phyloP scores from a whole-genome alignment of 2,113 vertebrate species.

The Dissostichus mawsoni region DNA sequence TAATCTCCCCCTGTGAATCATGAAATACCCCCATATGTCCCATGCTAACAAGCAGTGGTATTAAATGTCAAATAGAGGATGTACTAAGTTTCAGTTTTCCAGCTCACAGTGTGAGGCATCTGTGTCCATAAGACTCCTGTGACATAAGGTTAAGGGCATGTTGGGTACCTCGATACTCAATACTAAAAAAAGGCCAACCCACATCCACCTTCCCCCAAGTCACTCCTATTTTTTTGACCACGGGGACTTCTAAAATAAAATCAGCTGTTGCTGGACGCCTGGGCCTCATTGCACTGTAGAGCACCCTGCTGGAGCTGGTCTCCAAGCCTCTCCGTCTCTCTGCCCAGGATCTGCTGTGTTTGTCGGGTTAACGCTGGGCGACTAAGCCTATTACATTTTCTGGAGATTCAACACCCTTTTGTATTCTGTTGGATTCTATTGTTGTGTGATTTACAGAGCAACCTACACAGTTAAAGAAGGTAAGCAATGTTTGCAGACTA shows the following conservation, averaged over 20 bases:
- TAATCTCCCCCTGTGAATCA: constrained; percentile 6
- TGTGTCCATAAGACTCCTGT: constrained; percentile 59
- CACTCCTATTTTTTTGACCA: constrained; percentile 68
- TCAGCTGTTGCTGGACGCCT: constrained; percentile 84
- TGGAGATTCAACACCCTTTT: constrained; percentile 13
- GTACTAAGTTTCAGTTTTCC: neutral
- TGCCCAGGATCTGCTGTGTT: constrained; percentile 46
- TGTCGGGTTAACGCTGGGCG: neutral
- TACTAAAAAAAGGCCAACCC: constrained; percentile 86
- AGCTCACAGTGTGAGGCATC: constrained; percentile 42
- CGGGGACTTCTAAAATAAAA: constrained; percentile 88
- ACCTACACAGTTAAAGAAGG: constrained; percentile 41
- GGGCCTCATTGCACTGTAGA: constrained; percentile 77
- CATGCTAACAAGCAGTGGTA: constrained; percentile 26
- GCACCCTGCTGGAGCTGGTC: constrained; percentile 88
- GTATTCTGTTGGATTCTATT: constrained; percentile 61
- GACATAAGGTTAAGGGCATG: constrained; percentile 84
- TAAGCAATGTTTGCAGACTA: constrained; percentile 47
- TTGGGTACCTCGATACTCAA: constrained; percentile 84
- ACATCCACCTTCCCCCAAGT: constrained; percentile 53
- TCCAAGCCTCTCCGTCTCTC: constrained; percentile 85
- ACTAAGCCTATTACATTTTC: neutral
- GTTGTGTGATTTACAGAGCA: constrained; percentile 17
- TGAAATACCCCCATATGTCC: constrained; percentile 42
- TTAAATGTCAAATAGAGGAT: constrained; percentile 39